Evolutionary conservation across 2,113 vertebrate genomes (phyloP), one percentile per base, ranked within the genome.

Genomic region (Mionectes macconnelli): DNA sequence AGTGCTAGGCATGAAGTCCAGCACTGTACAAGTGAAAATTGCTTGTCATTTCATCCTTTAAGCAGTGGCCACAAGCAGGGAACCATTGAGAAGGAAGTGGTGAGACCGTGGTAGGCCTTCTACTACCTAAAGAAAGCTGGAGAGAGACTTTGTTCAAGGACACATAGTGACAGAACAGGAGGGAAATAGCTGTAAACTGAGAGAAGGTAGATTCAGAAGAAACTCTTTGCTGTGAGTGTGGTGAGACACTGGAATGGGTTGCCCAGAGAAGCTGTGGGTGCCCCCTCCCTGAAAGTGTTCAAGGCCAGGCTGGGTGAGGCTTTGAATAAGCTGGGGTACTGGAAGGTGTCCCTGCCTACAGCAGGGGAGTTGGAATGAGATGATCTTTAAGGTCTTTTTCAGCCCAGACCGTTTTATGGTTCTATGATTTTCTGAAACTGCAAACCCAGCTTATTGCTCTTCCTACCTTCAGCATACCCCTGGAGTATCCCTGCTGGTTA

Each of bases 381-480:
- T 19, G n/a, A 49, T 55, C 27, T 31, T 35, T 83, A 31, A 55
- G 14, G 17, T 42, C 60, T 27, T 30, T 76, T 83, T 12, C 47
- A 55, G 35, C 25, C 24, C 30, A 62, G 69, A 55, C 30, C 14
- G 27, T 76, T 90, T 31, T 28, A 16, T 33, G 49, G 11, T 35
- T 37, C 57, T 37, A 15, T 57, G n/a, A 25, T 37, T 5, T 63
- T 68, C n/a, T 19, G 2, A 35, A 89, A 53, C 55, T 77, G 45
- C 0, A 1, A 42, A 42, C 13, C 9, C 9, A 28, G 35, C 28
- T 74, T 42, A 31, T 42, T 69, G 53, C 23, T 78, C 42, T 82
- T 9, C 9, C 20, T 55, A 7, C 55, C 10, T 91, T 64, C 45
- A 30, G 25, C 0, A 0, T 57, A 45, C 4, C 7, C 25, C 9